Base-by-base conservation (phyloP, 2,888 invertebrate genomes). In the Hipparchia semele region DNA sequence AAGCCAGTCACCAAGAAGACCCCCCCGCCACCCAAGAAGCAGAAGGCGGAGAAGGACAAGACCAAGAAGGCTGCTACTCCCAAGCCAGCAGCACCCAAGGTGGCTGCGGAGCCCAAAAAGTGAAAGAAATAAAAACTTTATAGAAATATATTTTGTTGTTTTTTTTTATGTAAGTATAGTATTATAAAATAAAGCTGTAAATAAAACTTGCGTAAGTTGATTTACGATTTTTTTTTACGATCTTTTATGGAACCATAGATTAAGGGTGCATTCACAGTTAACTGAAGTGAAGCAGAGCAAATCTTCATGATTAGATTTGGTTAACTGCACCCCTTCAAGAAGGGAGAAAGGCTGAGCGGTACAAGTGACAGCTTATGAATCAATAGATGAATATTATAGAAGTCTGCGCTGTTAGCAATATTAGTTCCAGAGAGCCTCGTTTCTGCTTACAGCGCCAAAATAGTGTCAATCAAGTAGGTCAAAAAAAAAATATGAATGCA, bases 1-100 rank as follows among this genome's bases (percentile, higher is more conserved):
- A 92, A 94, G 87, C 88, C 92, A 0, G 88, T 79, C n/a, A 84
- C 84, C 0, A 91, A 94, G 85, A 94, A 94, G 74, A 94, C 90
- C 4, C 81, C 92, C 0, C 92, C 93, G 0, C 87, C 93, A 0
- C 89, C 91, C 80, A 90, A 90, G 82, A 88, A 85, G 83, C 80
- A 82, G 83, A 80, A 82, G 10, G 81, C 80, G 12, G 82, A 79
- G 51, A 78, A 77, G 59, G 69, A 71, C 84, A 83, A 78, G 80
- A 33, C 91, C 80, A 90, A 90, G 82, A 88, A 85, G 39, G 39
- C 39, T 39, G 39, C 39, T 39, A 4, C 39, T 39, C 39, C 3
- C 5, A 39, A 39, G 83, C 80, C 58, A 7, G 81, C 80, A 9
- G 76, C 70, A 69, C 23, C 72, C 85, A 83, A 78, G 83, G 79